Evolutionary conservation across 23 tunicate genomes (phyloP).

Genomic region (Botrylloides violaceus): DNA sequence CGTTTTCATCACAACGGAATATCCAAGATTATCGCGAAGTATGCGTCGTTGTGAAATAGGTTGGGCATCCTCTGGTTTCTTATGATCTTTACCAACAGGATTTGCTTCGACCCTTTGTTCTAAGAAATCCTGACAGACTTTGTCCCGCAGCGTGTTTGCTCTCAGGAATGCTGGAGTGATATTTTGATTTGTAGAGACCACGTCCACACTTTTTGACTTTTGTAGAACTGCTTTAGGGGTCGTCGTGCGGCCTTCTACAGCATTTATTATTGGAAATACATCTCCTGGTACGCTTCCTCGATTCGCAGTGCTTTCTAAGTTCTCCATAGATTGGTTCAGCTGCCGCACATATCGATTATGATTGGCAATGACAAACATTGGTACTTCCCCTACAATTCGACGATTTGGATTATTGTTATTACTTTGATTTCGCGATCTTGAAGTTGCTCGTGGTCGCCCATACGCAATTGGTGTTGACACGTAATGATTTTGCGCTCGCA

Average conservation of each 20-base stretch:
- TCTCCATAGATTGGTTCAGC: slow-evolving; percentile 7
- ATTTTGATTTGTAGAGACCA: not conserved
- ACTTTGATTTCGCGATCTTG: slow-evolving; percentile 5
- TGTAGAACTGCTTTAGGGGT: not conserved
- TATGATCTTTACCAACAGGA: not conserved
- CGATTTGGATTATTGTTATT: not conserved
- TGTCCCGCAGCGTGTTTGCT: not conserved
- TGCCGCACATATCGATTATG: slow-evolving; percentile 12
- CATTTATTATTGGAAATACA: not conserved
- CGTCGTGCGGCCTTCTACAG: no score
- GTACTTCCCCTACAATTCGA: not conserved
- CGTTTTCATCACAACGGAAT: slow-evolving; percentile 1
- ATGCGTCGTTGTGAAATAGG: not conserved
- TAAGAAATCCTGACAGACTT: not conserved
- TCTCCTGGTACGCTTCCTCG: slow-evolving; percentile 19
- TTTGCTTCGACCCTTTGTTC: not conserved
- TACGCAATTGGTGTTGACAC: slow-evolving; percentile 3
- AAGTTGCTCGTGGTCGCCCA: slow-evolving; percentile 11
- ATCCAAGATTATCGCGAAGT: not conserved
- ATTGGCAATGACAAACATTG: slow-evolving; percentile 19
- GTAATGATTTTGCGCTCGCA: slow-evolving; percentile 26
- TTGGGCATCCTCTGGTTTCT: no score
- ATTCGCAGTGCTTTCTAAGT: slow-evolving; percentile 7
- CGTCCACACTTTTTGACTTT: not conserved
- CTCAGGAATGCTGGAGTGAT: not conserved